Base-by-base conservation (phyloP, 2,888 invertebrate species). In the Sthenelais limicola region DNA sequence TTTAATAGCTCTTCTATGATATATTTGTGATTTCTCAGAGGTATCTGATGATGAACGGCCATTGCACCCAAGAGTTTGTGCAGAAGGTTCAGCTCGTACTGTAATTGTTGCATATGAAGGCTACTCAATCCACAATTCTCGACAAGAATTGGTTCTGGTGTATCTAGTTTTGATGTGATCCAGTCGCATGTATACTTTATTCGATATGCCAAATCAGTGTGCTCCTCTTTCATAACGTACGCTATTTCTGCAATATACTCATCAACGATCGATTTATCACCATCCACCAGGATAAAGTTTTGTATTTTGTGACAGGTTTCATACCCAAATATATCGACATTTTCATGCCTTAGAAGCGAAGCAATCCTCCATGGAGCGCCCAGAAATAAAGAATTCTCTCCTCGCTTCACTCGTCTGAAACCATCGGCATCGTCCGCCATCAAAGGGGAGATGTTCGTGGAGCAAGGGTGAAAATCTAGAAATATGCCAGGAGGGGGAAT, bases 351-450 rank as follows among this genome's bases (percentile, higher is more conserved):
- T 1, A 56, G 3, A 30, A 33, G 56, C 12, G 32, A 30, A 18
- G 24, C 56, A 5, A 56, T n/a, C 18, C 56, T 28, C 56, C 56
- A 56, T 3, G 56, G 56, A 12, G 56, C 30, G 12, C 56, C 56
- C 1, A 56, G 28, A 33, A 56, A 56, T 18, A 33, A 30, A 1
- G 56, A 18, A 18, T n/a, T 18, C 56, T 33, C 1, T 18, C 32
- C 32, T 9, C 18, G 21, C 5, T 30, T 4, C 30, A 33, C 30
- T 18, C 32, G 56, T 21, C 30, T 15, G 5, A 56, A n/a, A 5
- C 56, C 3, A 2, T 30, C 56, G n/a, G 15, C 56, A 3, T 56
- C 56, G 5, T 33, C 12, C 30, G 32, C 30, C 56, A 56, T 32
- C 30, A 56, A 21, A 18, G 56, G 56, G 4, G 56, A 33, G 32